Evolutionary conservation across 2,888 invertebrate genomes (phyloP).

Genomic region (Drosophila ezoana): DNA sequence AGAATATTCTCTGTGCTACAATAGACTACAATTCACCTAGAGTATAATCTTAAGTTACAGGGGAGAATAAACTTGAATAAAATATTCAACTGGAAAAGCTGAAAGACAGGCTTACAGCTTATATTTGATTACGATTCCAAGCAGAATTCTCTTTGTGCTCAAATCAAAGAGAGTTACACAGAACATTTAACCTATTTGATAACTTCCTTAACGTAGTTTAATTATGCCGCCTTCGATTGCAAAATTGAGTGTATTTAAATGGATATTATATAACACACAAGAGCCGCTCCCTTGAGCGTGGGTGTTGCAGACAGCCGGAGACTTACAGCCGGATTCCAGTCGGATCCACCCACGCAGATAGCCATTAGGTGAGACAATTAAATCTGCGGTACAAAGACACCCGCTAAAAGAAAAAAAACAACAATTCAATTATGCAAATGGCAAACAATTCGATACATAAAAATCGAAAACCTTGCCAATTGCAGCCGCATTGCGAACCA

Average conservation of each 20-base stretch:
- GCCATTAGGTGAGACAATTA: conserved; percentile 48
- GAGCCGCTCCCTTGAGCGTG: conserved; percentile 31
- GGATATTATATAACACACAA: conserved; percentile 44
- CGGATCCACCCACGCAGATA: conserved; percentile 25
- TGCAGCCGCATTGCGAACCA: conserved; percentile 52
- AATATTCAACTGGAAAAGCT: too few relatives aligned
- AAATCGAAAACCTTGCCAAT: conserved; percentile 34
- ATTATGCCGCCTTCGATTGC: conserved; percentile 32
- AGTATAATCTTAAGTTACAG: too few relatives aligned
- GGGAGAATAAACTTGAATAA: too few relatives aligned
- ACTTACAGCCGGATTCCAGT: conserved; percentile 34
- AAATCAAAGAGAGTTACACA: too few relatives aligned
- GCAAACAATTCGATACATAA: conserved; percentile 21
- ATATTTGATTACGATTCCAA: too few relatives aligned
- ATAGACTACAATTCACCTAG: too few relatives aligned
- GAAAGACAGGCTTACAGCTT: too few relatives aligned
- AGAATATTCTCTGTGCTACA: too few relatives aligned
- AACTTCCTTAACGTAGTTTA: conserved; percentile 31
- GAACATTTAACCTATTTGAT: neutral
- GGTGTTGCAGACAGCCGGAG: conserved; percentile 25
- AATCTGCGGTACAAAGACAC: conserved; percentile 36
- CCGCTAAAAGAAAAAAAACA: conserved; percentile 29
- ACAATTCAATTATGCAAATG: conserved; percentile 68
- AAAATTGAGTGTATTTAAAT: conserved; percentile 35
- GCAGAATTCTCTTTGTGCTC: too few relatives aligned